phyloP scores from a whole-genome alignment of 1,140 invertebrate species.

The Papilio helenus region DNA sequence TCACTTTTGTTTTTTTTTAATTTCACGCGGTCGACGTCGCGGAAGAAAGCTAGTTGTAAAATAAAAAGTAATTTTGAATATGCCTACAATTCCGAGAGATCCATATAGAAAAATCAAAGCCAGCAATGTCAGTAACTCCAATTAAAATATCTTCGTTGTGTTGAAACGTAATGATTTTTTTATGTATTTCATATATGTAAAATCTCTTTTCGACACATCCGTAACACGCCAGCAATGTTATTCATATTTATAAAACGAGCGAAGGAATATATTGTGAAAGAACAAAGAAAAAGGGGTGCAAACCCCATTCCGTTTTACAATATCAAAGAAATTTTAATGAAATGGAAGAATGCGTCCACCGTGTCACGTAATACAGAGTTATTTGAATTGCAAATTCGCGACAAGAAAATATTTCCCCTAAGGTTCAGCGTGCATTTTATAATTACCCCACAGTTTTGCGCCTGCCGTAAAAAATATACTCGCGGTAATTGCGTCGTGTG shows the following conservation, averaged over 20 bases:
- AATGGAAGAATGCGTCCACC: conserved; percentile 24
- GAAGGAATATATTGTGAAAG: conserved; percentile 9
- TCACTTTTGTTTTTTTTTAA: too few relatives aligned
- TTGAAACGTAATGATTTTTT: neutral
- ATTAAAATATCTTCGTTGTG: neutral
- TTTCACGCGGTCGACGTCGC: too few relatives aligned
- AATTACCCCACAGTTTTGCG: conserved; percentile 24
- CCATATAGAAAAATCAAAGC: too few relatives aligned
- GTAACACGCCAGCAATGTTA: neutral
- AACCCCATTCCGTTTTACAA: conserved; percentile 19
- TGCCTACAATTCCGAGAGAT: too few relatives aligned
- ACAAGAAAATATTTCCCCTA: conserved; percentile 26
- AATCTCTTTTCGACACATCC: conserved; percentile 1
- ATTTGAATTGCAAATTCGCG: conserved; percentile 26
- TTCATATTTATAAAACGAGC: conserved; percentile 3
- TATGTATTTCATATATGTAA: neutral
- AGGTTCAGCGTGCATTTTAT: conserved; percentile 25
- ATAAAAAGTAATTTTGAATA: too few relatives aligned
- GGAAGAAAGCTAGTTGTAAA: too few relatives aligned
- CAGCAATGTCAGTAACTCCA: neutral
- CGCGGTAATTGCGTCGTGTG: conserved; percentile 23
- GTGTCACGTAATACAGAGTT: conserved; percentile 23
- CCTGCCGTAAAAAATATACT: conserved; percentile 27
- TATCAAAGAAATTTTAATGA: conserved; percentile 27
- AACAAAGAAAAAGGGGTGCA: conserved; percentile 27